phyloP scores from a whole-genome alignment of 2,888 invertebrate genomes.

The Ditula angustiorana region DNA sequence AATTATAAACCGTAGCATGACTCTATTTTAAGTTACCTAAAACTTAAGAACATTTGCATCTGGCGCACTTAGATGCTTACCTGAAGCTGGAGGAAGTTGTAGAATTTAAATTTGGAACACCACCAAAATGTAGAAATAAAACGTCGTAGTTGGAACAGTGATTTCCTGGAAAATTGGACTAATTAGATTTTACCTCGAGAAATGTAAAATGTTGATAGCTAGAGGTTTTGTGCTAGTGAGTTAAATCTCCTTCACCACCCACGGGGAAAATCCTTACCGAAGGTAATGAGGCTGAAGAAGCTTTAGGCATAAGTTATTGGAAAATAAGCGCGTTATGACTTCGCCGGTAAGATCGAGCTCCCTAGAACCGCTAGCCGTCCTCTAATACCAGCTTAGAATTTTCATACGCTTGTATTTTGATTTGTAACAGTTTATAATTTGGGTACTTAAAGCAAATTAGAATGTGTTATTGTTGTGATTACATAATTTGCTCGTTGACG shows the following conservation, averaged over 20 bases:
- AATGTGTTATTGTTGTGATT: neutral
- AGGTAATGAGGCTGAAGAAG: neutral
- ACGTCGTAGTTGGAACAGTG: neutral
- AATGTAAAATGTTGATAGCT: neutral
- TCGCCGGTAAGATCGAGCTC: no score
- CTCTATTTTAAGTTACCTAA: neutral
- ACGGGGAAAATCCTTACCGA: neutral
- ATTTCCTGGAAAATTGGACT: neutral
- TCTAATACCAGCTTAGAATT: no score
- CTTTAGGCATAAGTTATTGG: neutral
- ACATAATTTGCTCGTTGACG: constrained; percentile 7
- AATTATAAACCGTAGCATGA: neutral
- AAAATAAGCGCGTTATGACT: neutral
- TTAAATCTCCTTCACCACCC: neutral
- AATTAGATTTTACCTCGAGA: neutral
- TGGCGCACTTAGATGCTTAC: neutral
- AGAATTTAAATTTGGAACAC: constrained; percentile 2
- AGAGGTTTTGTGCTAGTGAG: neutral
- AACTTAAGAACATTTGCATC: neutral
- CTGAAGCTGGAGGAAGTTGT: neutral
- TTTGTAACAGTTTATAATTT: no score
- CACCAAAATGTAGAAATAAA: constrained; percentile 2
- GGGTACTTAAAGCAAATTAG: neutral
- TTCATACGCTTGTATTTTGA: no score
- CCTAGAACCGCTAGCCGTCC: no score